phyloP scores from a whole-genome alignment of 1,140 invertebrate genomes.

The Drosophila lini region DNA sequence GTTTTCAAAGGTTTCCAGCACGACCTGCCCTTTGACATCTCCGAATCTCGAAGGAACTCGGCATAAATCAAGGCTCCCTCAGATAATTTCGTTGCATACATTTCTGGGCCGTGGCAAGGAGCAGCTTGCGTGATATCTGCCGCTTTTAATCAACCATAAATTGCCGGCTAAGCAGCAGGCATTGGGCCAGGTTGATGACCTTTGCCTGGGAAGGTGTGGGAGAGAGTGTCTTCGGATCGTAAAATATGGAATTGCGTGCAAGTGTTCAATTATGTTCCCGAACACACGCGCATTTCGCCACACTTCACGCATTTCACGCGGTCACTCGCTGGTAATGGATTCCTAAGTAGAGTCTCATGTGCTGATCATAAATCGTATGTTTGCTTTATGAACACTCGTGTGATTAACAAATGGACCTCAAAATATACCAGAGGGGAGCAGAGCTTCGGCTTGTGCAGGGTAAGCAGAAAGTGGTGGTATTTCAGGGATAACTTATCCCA shows the following conservation, averaged over 20 bases:
- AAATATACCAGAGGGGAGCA: background rate
- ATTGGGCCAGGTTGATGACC: slow-evolving; percentile 43
- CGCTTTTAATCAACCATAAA: slow-evolving; percentile 72
- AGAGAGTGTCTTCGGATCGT: slow-evolving; percentile 59
- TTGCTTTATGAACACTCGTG: slow-evolving; percentile 21
- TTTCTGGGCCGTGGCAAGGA: slow-evolving; percentile 30
- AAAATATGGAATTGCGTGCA: slow-evolving; percentile 78
- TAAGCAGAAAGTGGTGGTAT: background rate
- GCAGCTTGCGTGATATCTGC: slow-evolving; percentile 60
- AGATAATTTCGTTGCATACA: slow-evolving; percentile 39
- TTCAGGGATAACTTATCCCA: background rate
- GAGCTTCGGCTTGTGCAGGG: background rate
- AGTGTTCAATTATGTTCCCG: slow-evolving; percentile 68
- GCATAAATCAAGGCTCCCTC: slow-evolving; percentile 9
- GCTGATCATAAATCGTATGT: slow-evolving; percentile 32
- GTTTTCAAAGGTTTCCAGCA: slow-evolving; percentile 8
- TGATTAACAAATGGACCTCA: slow-evolving; percentile 44
- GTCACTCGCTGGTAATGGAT: slow-evolving; percentile 67
- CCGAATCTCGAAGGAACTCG: background rate
- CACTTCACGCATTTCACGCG: slow-evolving; percentile 70
- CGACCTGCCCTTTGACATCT: slow-evolving; percentile 26
- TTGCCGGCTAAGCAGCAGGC: slow-evolving; percentile 50
- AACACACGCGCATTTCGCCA: slow-evolving; percentile 53
- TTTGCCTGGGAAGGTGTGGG: background rate
- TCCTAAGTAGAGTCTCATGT: slow-evolving; percentile 63